Percentiles rank a stretch among this genome's conserved stretches.
These are phyloP conservation scores for Porites australiensis DNA, from an alignment of 64 coral and sea anemone genomes.

Conservation along the genomic window DNA sequence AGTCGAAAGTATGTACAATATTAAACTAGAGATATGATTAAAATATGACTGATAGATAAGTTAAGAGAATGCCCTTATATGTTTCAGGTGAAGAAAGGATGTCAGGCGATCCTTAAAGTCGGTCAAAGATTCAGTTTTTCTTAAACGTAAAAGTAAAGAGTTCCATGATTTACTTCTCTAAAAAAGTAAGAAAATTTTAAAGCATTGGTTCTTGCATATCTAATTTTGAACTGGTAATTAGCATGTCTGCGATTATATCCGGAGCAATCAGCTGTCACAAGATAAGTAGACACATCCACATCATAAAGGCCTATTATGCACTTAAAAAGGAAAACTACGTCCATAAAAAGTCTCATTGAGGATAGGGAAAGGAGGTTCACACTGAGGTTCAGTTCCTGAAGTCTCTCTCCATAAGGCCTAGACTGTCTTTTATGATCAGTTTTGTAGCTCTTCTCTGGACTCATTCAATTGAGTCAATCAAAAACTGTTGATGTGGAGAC, in stretches of 20 bases:
- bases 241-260: conserved; percentile 6
- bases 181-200: background rate
- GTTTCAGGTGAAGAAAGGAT: background rate
- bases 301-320: background rate
- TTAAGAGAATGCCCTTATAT: background rate
- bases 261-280: conserved; percentile 6
- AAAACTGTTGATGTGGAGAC: too few species aligned
- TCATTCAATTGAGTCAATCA: conserved; percentile 16
- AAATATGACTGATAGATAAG: background rate
- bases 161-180: background rate
- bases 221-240: conserved; percentile 13
- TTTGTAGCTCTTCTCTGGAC: conserved; percentile 46
- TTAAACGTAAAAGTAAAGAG: background rate
- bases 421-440: conserved; percentile 14
- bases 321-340: conserved; percentile 7
- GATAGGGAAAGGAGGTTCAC: background rate
- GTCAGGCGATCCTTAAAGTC: background rate
- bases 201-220: background rate
- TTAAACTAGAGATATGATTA: conserved; percentile 12
- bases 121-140: background rate
- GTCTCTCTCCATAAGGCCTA: conserved; percentile 9
- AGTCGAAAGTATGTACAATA: conserved; percentile 14
- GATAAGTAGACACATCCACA: background rate
- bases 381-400: conserved; percentile 1
- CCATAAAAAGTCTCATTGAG: conserved; percentile 4